Evolutionary conservation across 2,113 vertebrate genomes (phyloP), one percentile per base, ranked within the genome.

Genomic region (Odocoileus virginianus): DNA sequence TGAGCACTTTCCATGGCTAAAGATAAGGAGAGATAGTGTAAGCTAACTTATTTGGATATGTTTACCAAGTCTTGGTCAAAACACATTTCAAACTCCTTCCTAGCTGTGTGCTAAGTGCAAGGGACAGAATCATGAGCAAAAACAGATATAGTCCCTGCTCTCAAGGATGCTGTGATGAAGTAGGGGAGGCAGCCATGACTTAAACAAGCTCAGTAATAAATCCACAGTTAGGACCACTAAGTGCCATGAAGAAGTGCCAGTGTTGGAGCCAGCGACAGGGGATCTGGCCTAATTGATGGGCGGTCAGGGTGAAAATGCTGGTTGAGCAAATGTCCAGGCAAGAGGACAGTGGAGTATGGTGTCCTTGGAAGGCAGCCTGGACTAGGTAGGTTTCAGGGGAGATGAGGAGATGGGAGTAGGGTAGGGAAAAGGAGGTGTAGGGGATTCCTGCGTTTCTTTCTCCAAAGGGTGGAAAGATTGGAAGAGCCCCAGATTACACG

Each of bases 91-190:
- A 4, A 36, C 19, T 60, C 83, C 55, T 64, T 81, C 47, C 30
- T 84, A 3, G 27, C 54, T 86, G 28, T 27, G 87, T 83, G 71
- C 79, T 64, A 57, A 95, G 71, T 0, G 4, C 92, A 40, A 16
- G 89, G 25, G 52, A 54, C 61, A 95, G 97, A 85, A 40, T 4
- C 19, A 61, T 64, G 95, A 96, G 89, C 43, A 64, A 92, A 95
- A 74, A 11, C 95, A 96, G 89, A 88, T 3, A 16, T 1, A 19
- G 83, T 14, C 78, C 33, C 82, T 74, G 61, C 30, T 21, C 83
- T 86, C 33, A 4, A 55, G 50, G 82, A 36, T 6, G 4, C 47
- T 21, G 2, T n/a, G n/a, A 30, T 16, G 54, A 86, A 50, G 81
- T 2, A 7, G 27, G 57, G 84, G 67, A 94, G 95, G 55, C 27